Evolutionary conservation across 1,140 invertebrate species (phyloP).

Genomic region (Drosophila rufa): DNA sequence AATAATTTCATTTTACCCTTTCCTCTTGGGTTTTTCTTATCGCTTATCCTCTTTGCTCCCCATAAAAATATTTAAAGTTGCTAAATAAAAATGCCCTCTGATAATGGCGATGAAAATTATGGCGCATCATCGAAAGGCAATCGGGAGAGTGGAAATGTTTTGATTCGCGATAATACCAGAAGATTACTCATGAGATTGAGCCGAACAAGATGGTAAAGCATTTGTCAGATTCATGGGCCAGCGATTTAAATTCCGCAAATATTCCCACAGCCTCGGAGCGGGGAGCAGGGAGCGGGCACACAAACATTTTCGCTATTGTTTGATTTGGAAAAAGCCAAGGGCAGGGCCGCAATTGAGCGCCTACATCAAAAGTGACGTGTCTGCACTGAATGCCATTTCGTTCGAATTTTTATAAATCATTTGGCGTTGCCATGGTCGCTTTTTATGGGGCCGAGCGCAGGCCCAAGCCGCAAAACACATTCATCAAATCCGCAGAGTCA

Average conservation of each 20-base stretch:
- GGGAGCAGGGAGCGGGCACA: not conserved
- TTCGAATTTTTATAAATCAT: constrained; percentile 81
- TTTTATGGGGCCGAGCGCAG: constrained; percentile 45
- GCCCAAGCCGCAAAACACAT: constrained; percentile 80
- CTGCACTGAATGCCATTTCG: constrained; percentile 68
- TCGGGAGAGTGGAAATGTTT: constrained; percentile 1
- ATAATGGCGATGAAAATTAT: constrained; percentile 39
- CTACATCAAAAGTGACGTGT: constrained; percentile 67
- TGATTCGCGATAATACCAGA: constrained; percentile 16
- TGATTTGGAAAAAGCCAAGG: constrained; percentile 58
- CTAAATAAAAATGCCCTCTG: constrained; percentile 27
- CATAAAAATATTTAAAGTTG: constrained; percentile 39
- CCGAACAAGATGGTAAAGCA: constrained; percentile 38
- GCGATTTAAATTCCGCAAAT: constrained; percentile 46
- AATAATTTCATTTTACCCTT: constrained; percentile 22
- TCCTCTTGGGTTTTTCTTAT: constrained; percentile 9
- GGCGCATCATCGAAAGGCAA: constrained; percentile 7
- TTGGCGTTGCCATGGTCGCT: constrained; percentile 62
- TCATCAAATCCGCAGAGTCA: constrained; percentile 82
- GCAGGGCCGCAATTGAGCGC: constrained; percentile 50
- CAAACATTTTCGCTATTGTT: constrained; percentile 50
- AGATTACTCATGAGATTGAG: constrained; percentile 41
- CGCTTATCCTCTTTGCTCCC: not conserved
- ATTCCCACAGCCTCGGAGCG: constrained; percentile 12
- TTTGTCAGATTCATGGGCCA: constrained; percentile 46